These are phyloP conservation scores for Apotomis betuletana DNA, from an alignment of 2,888 invertebrate genomes.

Conservation along the genomic window DNA sequence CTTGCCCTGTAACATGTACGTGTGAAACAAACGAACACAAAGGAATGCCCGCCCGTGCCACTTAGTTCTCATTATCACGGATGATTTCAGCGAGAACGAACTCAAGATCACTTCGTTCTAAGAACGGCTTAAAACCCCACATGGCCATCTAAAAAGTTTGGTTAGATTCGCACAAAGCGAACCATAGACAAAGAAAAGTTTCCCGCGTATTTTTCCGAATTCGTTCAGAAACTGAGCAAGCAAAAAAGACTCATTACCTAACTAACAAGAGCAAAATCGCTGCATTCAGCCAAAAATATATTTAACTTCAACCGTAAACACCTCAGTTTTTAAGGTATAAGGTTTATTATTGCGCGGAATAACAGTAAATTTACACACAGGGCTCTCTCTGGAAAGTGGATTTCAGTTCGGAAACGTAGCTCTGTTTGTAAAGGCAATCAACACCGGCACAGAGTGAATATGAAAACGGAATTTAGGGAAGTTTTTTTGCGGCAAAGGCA, in stretches of 20 bases:
- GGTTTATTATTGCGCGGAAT: slow-evolving; percentile 13
- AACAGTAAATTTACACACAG: slow-evolving; percentile 13
- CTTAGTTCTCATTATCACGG: slow-evolving; percentile 36
- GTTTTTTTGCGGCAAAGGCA: slow-evolving; percentile 20
- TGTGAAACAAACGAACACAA: slow-evolving; percentile 25
- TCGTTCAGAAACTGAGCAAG: slow-evolving; percentile 32
- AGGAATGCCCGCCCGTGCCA: slow-evolving; percentile 25
- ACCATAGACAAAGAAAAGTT: slow-evolving; percentile 33
- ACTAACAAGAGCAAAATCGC: slow-evolving; percentile 33
- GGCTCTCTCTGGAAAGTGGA: slow-evolving; percentile 44
- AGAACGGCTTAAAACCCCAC: slow-evolving; percentile 10
- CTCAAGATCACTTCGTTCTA: slow-evolving; percentile 23
- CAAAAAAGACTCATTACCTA: slow-evolving; percentile 36
- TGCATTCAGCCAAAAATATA: slow-evolving; percentile 29
- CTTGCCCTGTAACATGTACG: background rate
- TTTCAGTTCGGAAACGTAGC: slow-evolving; percentile 52
- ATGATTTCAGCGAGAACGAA: slow-evolving; percentile 31
- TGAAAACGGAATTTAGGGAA: slow-evolving; percentile 35
- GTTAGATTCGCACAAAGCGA: slow-evolving; percentile 10
- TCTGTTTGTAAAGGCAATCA: slow-evolving; percentile 56
- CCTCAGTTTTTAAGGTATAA: slow-evolving; percentile 2
- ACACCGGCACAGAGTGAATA: slow-evolving; percentile 44
- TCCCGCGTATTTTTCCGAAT: slow-evolving; percentile 32
- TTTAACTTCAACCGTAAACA: slow-evolving; percentile 6
- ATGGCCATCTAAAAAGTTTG: slow-evolving; percentile 24